phyloP scores from a whole-genome alignment of 2,113 vertebrate genomes.

The Pterocles burchelli region DNA sequence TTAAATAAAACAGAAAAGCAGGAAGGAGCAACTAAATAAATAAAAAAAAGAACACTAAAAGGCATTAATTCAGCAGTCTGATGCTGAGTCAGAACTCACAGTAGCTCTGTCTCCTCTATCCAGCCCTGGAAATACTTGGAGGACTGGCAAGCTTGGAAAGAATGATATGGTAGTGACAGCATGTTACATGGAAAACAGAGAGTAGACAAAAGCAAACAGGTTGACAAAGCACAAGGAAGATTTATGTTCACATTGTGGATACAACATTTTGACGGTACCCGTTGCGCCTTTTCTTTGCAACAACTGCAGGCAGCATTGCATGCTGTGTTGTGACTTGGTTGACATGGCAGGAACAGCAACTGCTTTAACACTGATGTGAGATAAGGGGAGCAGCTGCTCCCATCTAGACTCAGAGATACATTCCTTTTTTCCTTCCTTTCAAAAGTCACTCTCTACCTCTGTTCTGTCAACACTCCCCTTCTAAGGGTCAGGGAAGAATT shows the following conservation, averaged over 20 bases:
- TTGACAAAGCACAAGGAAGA: constrained; percentile 11
- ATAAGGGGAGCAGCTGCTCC: constrained; percentile 51
- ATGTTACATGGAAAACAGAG: background rate
- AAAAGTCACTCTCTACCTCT: constrained; percentile 43
- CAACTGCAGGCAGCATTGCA: background rate
- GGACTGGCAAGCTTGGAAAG: background rate
- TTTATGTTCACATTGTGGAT: constrained; percentile 8
- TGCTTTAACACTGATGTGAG: constrained; percentile 38
- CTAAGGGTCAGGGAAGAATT: constrained; percentile 45
- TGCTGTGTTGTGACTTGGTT: constrained; percentile 32
- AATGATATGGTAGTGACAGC: constrained; percentile 37
- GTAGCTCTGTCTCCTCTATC: background rate
- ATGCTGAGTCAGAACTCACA: background rate
- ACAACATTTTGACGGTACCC: background rate
- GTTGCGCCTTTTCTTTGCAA: background rate
- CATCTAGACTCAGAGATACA: constrained; percentile 25
- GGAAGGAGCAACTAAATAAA: background rate
- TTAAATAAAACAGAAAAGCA: constrained; percentile 20
- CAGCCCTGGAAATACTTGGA: background rate
- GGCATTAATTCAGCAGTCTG: background rate
- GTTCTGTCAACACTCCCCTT: constrained; percentile 63
- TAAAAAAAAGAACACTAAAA: background rate
- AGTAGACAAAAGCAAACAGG: background rate
- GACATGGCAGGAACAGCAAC: constrained; percentile 30
- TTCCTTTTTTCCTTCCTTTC: constrained; percentile 30